These are phyloP conservation scores for Paratilapia polleni DNA, from an alignment of 2,113 vertebrate species.

Conservation along the genomic window DNA sequence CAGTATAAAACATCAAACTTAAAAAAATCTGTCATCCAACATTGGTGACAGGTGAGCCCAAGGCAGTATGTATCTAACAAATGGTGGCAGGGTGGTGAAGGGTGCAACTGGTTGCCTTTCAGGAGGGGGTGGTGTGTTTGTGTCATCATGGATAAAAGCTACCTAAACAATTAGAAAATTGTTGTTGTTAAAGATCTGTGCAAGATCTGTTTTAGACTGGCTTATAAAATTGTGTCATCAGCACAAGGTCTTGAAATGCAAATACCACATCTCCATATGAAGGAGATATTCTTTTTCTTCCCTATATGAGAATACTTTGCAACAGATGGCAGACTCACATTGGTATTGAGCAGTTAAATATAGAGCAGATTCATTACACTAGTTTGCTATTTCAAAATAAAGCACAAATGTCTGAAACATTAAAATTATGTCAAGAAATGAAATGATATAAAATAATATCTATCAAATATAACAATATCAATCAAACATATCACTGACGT, in stretches of 20 bases:
- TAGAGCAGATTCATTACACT: no score
- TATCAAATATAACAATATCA: no score
- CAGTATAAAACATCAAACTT: background rate
- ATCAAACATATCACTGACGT: no score
- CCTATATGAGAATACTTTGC: no score
- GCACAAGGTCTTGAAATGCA: conserved; percentile 24
- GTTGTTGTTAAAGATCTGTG: background rate
- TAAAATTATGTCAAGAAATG: no score
- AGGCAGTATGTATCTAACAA: background rate
- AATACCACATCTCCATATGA: background rate
- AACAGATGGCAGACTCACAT: no score
- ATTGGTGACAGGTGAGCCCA: conserved; percentile 29
- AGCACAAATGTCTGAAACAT: no score
- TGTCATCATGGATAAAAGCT: background rate
- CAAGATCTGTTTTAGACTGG: conserved; percentile 22
- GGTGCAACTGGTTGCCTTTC: background rate
- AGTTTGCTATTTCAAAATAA: no score
- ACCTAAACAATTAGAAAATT: background rate
- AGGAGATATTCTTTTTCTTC: background rate
- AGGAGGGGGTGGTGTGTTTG: conserved; percentile 12
- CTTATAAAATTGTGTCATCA: conserved; percentile 20
- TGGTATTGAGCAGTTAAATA: no score
- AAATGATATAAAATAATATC: no score
- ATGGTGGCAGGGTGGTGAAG: conserved; percentile 23
- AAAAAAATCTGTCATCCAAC: background rate